phyloP scores from a whole-genome alignment of 2,888 invertebrate genomes.

The Napeogenes sylphis region DNA sequence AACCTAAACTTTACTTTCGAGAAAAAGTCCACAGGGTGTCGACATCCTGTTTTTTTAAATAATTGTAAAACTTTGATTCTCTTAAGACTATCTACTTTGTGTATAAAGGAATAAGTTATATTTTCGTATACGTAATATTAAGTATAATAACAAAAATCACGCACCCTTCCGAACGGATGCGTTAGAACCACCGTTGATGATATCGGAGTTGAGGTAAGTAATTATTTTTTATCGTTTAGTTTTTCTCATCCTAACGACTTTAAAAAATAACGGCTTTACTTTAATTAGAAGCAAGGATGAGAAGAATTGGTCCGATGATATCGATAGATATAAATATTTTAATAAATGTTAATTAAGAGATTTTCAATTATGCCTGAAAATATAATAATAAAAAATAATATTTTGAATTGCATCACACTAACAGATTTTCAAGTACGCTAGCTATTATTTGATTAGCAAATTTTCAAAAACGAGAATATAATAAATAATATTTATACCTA shows the following conservation, averaged over 20 bases:
- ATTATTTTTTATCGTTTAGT: slow-evolving; percentile 20
- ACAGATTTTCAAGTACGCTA: too few species aligned
- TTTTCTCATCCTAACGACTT: slow-evolving; percentile 9
- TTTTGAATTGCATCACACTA: too few species aligned
- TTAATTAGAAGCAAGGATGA: background rate
- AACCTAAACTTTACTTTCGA: slow-evolving; percentile 1
- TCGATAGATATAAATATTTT: too few species aligned
- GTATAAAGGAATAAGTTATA: background rate
- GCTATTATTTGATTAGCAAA: too few species aligned
- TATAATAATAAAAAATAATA: too few species aligned
- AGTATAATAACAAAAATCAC: slow-evolving; percentile 15
- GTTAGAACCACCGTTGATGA: slow-evolving; percentile 24
- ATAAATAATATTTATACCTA: too few species aligned
- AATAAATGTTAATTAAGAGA: too few species aligned
- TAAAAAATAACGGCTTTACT: background rate
- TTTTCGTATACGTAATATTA: background rate
- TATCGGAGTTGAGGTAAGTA: slow-evolving; percentile 13
- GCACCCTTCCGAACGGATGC: slow-evolving; percentile 26
- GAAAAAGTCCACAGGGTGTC: slow-evolving; percentile 11
- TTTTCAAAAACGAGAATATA: too few species aligned
- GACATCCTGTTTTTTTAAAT: slow-evolving; percentile 18
- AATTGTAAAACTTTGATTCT: background rate
- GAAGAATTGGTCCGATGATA: too few species aligned
- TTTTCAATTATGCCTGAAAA: too few species aligned
- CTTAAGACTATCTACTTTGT: slow-evolving; percentile 11